phyloP scores from a whole-genome alignment of 2,888 invertebrate species.

The Drosophila melanosoma region DNA sequence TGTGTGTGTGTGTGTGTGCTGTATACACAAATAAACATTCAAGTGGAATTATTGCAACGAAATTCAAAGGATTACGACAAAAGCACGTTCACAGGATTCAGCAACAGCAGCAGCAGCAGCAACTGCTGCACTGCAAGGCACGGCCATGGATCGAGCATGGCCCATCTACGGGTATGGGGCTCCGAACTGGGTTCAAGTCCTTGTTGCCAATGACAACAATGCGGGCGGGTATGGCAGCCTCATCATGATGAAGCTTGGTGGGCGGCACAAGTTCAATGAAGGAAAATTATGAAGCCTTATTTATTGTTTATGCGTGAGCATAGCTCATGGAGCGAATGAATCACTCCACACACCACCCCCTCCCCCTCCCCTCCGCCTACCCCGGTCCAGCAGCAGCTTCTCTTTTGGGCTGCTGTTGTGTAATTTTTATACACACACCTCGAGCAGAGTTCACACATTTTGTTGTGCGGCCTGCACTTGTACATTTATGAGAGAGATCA shows the following conservation, averaged over 20 bases:
- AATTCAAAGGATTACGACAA: conserved; percentile 81
- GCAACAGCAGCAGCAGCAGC: conserved; percentile 47
- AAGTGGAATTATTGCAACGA: conserved; percentile 81
- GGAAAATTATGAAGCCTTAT: conserved; percentile 81
- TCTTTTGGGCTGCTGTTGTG: conserved; percentile 20
- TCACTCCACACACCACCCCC: conserved; percentile 1
- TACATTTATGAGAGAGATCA: neutral
- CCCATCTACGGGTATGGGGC: conserved; percentile 11
- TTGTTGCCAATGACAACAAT: conserved; percentile 79
- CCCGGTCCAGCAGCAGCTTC: neutral
- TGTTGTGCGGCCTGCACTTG: neutral
- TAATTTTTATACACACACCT: conserved; percentile 37
- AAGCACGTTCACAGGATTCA: conserved; percentile 80
- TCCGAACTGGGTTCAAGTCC: conserved; percentile 35
- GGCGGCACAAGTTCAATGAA: conserved; percentile 76
- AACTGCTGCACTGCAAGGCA: conserved; percentile 63
- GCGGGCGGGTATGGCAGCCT: conserved; percentile 60
- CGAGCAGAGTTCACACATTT: conserved; percentile 20
- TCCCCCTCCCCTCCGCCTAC: neutral
- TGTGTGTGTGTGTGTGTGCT: conserved; percentile 56
- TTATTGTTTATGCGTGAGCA: conserved; percentile 81
- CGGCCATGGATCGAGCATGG: conserved; percentile 56
- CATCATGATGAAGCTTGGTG: conserved; percentile 59
- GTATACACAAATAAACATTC: conserved; percentile 81
- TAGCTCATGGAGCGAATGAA: conserved; percentile 63